phyloP scores from a whole-genome alignment of 2,797 vertebrate species.

The Hapalemur alaotrensis region DNA sequence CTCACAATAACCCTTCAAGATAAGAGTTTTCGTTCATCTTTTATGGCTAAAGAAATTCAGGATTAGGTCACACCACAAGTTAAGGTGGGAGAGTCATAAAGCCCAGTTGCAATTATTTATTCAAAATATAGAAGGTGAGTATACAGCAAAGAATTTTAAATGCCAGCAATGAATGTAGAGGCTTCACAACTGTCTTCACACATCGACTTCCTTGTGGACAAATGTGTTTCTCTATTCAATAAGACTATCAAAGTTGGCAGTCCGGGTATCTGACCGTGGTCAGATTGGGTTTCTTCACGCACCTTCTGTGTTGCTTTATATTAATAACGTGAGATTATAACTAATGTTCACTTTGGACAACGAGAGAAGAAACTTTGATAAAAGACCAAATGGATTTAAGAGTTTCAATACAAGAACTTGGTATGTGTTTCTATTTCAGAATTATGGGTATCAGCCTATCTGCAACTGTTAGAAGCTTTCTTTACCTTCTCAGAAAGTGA shows the following conservation, averaged over 20 bases:
- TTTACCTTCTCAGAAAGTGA: slow-evolving; percentile 60
- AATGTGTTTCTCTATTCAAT: neutral
- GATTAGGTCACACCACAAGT: neutral
- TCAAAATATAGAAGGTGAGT: slow-evolving; percentile 25
- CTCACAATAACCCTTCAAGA: neutral
- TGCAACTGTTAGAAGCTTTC: neutral
- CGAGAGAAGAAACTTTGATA: slow-evolving; percentile 51
- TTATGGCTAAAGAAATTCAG: neutral
- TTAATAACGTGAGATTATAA: slow-evolving; percentile 24
- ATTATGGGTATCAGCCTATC: slow-evolving; percentile 52
- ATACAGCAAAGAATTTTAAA: slow-evolving; percentile 11
- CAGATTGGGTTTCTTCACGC: slow-evolving; percentile 28
- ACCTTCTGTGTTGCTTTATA: neutral
- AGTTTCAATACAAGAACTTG: neutral
- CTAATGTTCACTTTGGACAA: neutral
- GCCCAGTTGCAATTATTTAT: slow-evolving; percentile 20
- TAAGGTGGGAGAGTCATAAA: neutral
- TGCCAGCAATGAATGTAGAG: neutral
- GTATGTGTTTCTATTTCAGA: slow-evolving; percentile 51
- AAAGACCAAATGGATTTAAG: slow-evolving; percentile 50
- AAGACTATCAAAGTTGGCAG: neutral
- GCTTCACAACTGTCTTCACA: neutral
- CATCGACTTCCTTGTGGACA: neutral
- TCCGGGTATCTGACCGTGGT: neutral
- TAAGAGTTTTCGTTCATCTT: neutral